Percentiles rank a stretch among this genome's conserved stretches.
Conservation (phyloP, 1,140 invertebrate species). For the Pseudomyrmex pallidus region DNA sequence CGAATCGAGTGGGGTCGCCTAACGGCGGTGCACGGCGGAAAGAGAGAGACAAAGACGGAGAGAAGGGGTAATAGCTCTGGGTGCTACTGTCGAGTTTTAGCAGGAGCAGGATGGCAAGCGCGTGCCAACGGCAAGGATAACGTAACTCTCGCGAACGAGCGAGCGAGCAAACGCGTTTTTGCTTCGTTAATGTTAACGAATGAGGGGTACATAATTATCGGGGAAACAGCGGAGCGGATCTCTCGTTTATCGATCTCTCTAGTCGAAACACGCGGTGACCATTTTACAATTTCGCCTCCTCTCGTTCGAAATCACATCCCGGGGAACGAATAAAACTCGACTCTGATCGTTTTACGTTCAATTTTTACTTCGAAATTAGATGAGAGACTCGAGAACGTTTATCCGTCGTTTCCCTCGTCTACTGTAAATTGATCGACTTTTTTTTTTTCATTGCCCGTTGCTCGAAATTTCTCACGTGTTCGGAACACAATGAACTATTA, state of each 20-base stretch:
- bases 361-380: too few relatives aligned
- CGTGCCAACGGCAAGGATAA: slow-evolving; percentile 55
- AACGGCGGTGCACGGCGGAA: slow-evolving; percentile 59
- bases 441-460: too few relatives aligned
- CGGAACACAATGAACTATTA: too few relatives aligned
- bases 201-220: slow-evolving; percentile 51
- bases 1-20: slow-evolving; percentile 84
- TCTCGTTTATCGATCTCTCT: slow-evolving; percentile 55
- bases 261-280: slow-evolving; percentile 38
- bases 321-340: neutral
- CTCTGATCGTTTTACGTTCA: too few relatives aligned
- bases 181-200: slow-evolving; percentile 62
- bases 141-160: slow-evolving; percentile 14
- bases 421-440: too few relatives aligned
- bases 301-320: neutral
- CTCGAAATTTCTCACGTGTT: too few relatives aligned
- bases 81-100: slow-evolving; percentile 74
- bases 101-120: slow-evolving; percentile 72
- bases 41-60: slow-evolving; percentile 64
- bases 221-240: slow-evolving; percentile 52
- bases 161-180: slow-evolving; percentile 45
- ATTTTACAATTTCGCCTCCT: slow-evolving; percentile 35
- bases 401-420: too few relatives aligned
- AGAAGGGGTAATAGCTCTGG: slow-evolving; percentile 71
- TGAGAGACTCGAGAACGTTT: too few relatives aligned